phyloP scores from a whole-genome alignment of 2,888 invertebrate genomes.

The Macrosiphum euphorbiae region DNA sequence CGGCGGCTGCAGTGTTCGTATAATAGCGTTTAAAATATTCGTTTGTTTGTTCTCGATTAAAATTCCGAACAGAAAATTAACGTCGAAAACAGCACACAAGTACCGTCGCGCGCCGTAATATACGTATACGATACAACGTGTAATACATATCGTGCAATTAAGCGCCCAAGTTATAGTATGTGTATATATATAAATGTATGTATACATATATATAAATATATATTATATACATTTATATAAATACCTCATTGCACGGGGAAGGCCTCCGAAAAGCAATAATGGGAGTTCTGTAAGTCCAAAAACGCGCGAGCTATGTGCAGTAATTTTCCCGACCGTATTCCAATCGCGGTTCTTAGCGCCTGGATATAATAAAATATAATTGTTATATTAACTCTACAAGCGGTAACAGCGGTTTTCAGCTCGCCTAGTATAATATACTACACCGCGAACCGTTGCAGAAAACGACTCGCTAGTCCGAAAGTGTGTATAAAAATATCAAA shows the following conservation, averaged over 20 bases:
- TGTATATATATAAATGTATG: too few relatives aligned
- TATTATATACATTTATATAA: neutral
- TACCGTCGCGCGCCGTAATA: neutral
- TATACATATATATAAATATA: too few relatives aligned
- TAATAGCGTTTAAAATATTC: constrained; percentile 5
- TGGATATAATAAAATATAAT: neutral
- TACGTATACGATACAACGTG: neutral
- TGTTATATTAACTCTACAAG: neutral
- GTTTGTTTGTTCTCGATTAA: constrained; percentile 5
- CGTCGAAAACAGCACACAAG: constrained; percentile 1
- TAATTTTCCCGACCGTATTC: neutral
- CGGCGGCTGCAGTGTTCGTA: neutral
- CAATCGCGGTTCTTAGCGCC: neutral
- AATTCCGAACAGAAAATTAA: constrained; percentile 9
- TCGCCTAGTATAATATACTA: neutral
- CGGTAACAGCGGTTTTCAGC: neutral
- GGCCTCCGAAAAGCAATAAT: neutral
- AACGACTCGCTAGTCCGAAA: neutral
- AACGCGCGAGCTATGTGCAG: neutral
- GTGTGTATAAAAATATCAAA: neutral
- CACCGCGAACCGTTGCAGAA: neutral
- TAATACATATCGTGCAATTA: neutral
- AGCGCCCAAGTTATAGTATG: neutral
- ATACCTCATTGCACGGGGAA: neutral
- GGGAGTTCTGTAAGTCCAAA: neutral